Percentiles rank a stretch among this genome's conserved stretches.
Conservation (phyloP, 1,140 invertebrate species). For the Caligus rogercresseyi region DNA sequence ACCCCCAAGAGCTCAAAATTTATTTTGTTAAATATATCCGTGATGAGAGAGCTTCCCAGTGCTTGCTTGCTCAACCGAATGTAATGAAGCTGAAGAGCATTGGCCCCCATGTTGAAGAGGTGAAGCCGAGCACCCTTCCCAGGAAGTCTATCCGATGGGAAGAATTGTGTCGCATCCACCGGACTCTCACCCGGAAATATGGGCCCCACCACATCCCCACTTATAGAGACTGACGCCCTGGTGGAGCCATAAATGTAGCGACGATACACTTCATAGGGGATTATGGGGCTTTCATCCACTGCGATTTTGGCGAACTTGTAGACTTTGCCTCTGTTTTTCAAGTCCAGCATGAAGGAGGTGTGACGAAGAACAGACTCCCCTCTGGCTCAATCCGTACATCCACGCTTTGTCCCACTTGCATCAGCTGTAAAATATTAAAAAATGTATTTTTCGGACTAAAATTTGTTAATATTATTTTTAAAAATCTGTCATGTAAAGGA, state of each 20-base stretch:
- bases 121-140: constrained; percentile 30
- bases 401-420: constrained; percentile 20
- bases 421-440: neutral
- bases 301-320: constrained; percentile 39
- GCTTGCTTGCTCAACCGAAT: constrained; percentile 40
- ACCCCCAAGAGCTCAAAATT: constrained; percentile 32
- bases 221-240: constrained; percentile 30
- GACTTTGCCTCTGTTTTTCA: constrained; percentile 37
- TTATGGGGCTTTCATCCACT: constrained; percentile 38
- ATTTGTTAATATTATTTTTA: no score
- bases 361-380: constrained; percentile 39
- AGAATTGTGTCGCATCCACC: constrained; percentile 23
- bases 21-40: constrained; percentile 30
- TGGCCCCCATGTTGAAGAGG: constrained; percentile 41
- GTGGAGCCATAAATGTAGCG: constrained; percentile 39
- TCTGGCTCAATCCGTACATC: constrained; percentile 31
- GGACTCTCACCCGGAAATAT: constrained; percentile 39
- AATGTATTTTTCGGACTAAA: no score
- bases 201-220: constrained; percentile 41
- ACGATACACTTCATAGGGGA: constrained; percentile 37
- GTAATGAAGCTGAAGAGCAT: constrained; percentile 40
- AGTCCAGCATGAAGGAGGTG: constrained; percentile 39
- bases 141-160: constrained; percentile 15
- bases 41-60: neutral
- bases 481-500: no score